Evolutionary conservation across 2,888 invertebrate genomes (phyloP).

Genomic region (Synergus itoensis): DNA sequence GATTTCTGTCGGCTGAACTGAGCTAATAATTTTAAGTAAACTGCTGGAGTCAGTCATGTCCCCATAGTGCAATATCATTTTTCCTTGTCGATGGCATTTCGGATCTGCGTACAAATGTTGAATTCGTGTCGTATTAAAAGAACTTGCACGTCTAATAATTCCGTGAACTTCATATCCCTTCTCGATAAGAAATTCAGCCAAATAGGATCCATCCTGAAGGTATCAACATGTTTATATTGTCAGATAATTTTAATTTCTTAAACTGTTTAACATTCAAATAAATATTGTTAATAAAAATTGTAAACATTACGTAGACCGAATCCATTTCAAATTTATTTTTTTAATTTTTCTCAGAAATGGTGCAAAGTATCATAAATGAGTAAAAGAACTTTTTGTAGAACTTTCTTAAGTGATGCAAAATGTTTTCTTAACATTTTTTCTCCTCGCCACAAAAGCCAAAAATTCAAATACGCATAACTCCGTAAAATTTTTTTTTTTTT

Average conservation of each 20-base stretch:
- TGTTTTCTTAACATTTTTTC: too few relatives aligned
- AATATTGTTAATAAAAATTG: too few relatives aligned
- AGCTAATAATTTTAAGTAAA: slow-evolving; percentile 90
- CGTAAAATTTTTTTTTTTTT: too few relatives aligned
- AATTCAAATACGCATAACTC: too few relatives aligned
- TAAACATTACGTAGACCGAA: too few relatives aligned
- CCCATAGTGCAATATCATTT: slow-evolving; percentile 97
- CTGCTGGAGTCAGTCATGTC: slow-evolving; percentile 99
- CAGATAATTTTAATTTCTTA: background rate
- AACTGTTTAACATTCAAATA: too few relatives aligned
- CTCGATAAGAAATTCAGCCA: slow-evolving; percentile 94
- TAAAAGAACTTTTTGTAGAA: too few relatives aligned
- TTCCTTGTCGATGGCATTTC: slow-evolving; percentile 90
- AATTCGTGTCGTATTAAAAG: slow-evolving; percentile 97
- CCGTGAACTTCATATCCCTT: slow-evolving; percentile 98
- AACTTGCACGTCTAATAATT: slow-evolving; percentile 94
- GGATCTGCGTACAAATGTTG: slow-evolving; percentile 97
- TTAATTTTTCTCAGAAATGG: too few relatives aligned
- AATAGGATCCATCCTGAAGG: slow-evolving; percentile 96
- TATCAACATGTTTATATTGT: background rate
- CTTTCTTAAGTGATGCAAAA: too few relatives aligned
- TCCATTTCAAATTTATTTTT: too few relatives aligned
- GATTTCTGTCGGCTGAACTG: slow-evolving; percentile 92
- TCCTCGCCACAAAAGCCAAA: too few relatives aligned
- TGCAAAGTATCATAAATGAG: too few relatives aligned